Evolutionary conservation across 1,140 invertebrate genomes (phyloP).

Genomic region (Drosophila arawakana): DNA sequence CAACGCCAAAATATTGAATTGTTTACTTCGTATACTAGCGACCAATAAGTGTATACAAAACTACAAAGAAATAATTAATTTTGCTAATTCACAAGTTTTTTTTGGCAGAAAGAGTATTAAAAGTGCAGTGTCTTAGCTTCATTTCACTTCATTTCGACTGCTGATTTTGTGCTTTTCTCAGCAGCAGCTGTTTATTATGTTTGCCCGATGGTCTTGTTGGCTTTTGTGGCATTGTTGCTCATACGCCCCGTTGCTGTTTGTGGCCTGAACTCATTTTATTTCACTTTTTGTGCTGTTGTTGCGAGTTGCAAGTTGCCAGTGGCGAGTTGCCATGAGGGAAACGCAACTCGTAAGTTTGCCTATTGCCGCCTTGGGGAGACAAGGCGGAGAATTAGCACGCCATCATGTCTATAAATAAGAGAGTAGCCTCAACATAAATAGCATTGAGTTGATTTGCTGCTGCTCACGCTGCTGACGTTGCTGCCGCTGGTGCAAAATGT

Average conservation of each 20-base stretch:
- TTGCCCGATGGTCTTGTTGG: constrained; percentile 41
- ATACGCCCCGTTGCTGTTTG: constrained; percentile 63
- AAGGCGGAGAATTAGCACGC: constrained; percentile 69
- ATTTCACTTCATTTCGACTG: constrained; percentile 28
- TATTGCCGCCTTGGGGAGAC: constrained; percentile 53
- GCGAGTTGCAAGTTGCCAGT: constrained; percentile 19
- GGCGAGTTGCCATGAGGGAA: constrained; percentile 32
- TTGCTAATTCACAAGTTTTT: too few relatives aligned
- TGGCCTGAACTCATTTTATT: constrained; percentile 67
- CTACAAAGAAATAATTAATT: too few relatives aligned
- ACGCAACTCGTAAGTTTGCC: constrained; percentile 36
- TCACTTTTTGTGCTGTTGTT: constrained; percentile 21
- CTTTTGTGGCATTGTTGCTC: constrained; percentile 67
- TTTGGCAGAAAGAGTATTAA: constrained; percentile 32
- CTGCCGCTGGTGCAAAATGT: constrained; percentile 64
- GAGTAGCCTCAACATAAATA: constrained; percentile 65
- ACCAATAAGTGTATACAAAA: too few relatives aligned
- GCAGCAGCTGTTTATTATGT: constrained; percentile 63
- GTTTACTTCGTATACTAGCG: too few relatives aligned
- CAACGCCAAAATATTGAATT: too few relatives aligned
- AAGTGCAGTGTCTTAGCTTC: not conserved
- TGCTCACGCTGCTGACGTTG: not conserved
- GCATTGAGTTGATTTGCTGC: constrained; percentile 55
- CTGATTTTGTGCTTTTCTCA: constrained; percentile 55
- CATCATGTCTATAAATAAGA: constrained; percentile 73